Conservation (phyloP, 2,888 invertebrate genomes). For the Schizotus pectinicornis region DNA sequence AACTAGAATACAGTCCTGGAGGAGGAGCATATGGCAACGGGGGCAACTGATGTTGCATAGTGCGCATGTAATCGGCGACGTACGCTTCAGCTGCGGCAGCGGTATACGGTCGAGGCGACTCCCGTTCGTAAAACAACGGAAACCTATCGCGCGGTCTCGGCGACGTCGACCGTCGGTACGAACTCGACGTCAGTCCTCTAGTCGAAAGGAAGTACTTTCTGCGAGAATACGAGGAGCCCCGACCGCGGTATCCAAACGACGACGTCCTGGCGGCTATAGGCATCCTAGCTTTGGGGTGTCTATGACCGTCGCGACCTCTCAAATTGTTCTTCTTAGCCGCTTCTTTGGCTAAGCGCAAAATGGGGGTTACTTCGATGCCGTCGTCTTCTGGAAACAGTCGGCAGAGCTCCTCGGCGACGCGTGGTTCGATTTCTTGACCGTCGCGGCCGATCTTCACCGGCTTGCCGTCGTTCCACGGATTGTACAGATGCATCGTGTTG, state of each 20-base stretch:
- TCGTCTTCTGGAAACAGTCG: conserved; percentile 93
- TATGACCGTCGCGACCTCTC: conserved; percentile 59
- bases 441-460: conserved; percentile 99
- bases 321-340: conserved; percentile 67
- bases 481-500: conserved; percentile 90
- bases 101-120: conserved; percentile 59
- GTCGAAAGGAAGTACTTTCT: conserved; percentile 70
- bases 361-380: conserved; percentile 86
- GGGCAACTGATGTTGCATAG: conserved; percentile 85
- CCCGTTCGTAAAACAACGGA: conserved; percentile 68
- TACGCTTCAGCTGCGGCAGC: conserved; percentile 81
- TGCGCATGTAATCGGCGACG: conserved; percentile 88
- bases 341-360: conserved; percentile 84
- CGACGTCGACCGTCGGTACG: conserved; percentile 66
- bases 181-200: conserved; percentile 65
- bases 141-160: conserved; percentile 60
- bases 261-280: conserved; percentile 60
- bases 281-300: conserved; percentile 58
- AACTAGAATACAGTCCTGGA: conserved; percentile 56
- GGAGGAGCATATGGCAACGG: conserved; percentile 85
- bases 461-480: conserved; percentile 98
- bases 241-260: conserved; percentile 60
- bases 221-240: conserved; percentile 62
- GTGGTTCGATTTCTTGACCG: conserved; percentile 97
- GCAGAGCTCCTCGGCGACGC: conserved; percentile 93